Conservation (phyloP, 2,888 invertebrate genomes). For the Lucinisca nassula region DNA sequence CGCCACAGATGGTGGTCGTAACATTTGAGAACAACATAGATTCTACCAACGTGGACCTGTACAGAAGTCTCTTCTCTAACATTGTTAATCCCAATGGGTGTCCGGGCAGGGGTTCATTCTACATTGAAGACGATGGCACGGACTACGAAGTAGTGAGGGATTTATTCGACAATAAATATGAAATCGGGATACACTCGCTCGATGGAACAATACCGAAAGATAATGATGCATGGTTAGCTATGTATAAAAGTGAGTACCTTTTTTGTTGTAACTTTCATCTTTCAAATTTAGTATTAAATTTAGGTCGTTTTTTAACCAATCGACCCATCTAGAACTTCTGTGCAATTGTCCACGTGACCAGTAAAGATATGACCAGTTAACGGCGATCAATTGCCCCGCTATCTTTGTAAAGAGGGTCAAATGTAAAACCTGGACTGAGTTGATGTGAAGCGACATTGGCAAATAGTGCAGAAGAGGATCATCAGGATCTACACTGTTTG, state of each 20-base stretch:
- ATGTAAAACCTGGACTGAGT: no score
- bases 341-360: no score
- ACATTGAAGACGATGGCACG: conserved; percentile 65
- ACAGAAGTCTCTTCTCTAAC: conserved; percentile 48
- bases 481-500: no score
- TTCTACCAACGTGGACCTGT: conserved; percentile 61
- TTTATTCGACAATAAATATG: conserved; percentile 67
- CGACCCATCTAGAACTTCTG: no score
- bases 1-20: conserved; percentile 77
- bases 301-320: no score
- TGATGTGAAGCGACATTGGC: no score
- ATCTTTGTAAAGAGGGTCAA: no score
- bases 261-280: no score
- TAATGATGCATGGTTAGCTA: conserved; percentile 54
- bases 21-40: conserved; percentile 76
- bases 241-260: conserved; percentile 60
- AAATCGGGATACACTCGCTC: conserved; percentile 71
- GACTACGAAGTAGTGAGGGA: conserved; percentile 66
- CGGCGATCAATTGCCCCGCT: no score
- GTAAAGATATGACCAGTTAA: no score
- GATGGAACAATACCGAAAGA: conserved; percentile 67
- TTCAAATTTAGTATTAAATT: no score
- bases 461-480: no score
- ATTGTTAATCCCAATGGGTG: conserved; percentile 78
- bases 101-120: conserved; percentile 73